Evolutionary conservation across 2,113 vertebrate species (phyloP), one percentile per base, ranked within the genome.

Genomic region (Coturnix japonica): DNA sequence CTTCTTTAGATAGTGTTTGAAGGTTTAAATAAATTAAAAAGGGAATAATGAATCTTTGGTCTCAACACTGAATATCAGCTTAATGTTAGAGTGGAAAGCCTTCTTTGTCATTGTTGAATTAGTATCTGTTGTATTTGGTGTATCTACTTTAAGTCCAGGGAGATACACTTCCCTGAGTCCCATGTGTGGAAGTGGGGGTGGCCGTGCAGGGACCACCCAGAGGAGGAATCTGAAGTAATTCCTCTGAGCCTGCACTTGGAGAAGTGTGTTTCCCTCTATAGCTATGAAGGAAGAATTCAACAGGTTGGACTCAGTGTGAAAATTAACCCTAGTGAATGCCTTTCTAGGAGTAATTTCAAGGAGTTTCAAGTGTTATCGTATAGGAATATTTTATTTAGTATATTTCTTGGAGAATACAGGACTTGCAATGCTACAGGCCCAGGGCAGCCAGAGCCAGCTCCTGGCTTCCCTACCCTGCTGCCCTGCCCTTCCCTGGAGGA

Each of bases 191-290:
- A 73, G 35, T 0, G 0, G 21, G 37, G 21, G 67, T 92, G 63
- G 13, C 49, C 0, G 0, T 37, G 25, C 66, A 70, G 46, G 17
- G 66, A 28, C 25, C 25, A 28, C 44, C 51, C 25, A 7, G 30
- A 63, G 1, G 57, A 15, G 70, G 20, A 89, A 73, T 61, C 43
- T 81, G 57, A 54, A 30, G 43, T 13, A 56, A 47, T 74, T 77
- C 21, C 43, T 84, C 30, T 39, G 35, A 37, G 23, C 64, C 81
- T n/a, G 4, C 21, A 13, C 54, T 14, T 53, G 30, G 41, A 73
- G 47, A 78, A 72, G 19, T 23, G 26, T 70, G 30, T 54, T 21
- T 31, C 19, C 41, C 46, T 73, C 30, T 89, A 11, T 59, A 74
- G 54, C 64, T 73, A 3, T 59, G 18, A 41, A 87, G 67, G 72